These are phyloP conservation scores for Morbakka virulenta DNA, from an alignment of 30 jellyfish, hydroid and myxozoan genomes.

Conservation along the genomic window DNA sequence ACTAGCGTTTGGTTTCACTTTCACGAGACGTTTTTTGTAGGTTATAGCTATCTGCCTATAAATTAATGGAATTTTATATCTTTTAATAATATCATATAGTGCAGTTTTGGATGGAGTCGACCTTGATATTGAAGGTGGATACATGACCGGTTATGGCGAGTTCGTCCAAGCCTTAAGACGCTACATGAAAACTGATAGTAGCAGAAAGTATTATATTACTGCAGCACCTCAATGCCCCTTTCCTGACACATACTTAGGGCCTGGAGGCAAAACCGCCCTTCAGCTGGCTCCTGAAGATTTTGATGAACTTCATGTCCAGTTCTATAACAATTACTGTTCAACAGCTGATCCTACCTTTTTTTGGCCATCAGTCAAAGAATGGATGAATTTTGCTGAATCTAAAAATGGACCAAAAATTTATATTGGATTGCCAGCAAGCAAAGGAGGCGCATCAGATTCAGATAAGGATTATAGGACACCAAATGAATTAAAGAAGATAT, in stretches of 20 bases:
- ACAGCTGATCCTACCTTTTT: background rate
- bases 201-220: constrained; percentile 14
- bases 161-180: constrained; percentile 19
- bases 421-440: constrained; percentile 44
- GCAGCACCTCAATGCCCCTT: constrained; percentile 70
- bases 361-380: background rate
- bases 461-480: no score
- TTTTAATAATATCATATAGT: background rate
- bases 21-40: no score
- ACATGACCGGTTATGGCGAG: constrained; percentile 24
- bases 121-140: constrained; percentile 38
- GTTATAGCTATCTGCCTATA: no score
- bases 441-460: no score
- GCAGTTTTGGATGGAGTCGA: constrained; percentile 49
- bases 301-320: constrained; percentile 46
- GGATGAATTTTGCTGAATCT: constrained; percentile 27
- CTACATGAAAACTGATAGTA: constrained; percentile 6
- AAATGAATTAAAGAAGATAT: no score
- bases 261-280: constrained; percentile 18
- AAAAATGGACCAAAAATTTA: constrained; percentile 30
- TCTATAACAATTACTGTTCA: constrained; percentile 40
- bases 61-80: no score
- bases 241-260: constrained; percentile 55
- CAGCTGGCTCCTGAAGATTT: constrained; percentile 16
- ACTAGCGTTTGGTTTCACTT: no score